Evolutionary conservation across 2,888 invertebrate genomes (phyloP).

Genomic region (Aspidiotus rigidus): DNA sequence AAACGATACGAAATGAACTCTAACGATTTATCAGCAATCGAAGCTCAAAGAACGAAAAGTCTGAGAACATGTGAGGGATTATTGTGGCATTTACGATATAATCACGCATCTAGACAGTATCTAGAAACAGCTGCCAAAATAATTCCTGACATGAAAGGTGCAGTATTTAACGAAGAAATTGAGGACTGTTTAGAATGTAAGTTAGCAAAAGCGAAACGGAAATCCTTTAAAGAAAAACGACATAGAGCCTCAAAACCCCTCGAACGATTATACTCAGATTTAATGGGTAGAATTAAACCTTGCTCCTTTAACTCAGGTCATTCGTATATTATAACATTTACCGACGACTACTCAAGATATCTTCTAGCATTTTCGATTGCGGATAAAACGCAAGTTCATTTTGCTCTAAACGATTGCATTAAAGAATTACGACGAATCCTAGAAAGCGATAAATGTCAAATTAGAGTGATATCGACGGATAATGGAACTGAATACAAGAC

Average conservation of each 20-base stretch:
- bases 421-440: not conserved
- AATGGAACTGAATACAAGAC: not conserved
- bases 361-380: not conserved
- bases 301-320: not conserved
- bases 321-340: not conserved
- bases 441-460: not conserved
- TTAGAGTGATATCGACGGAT: not conserved
- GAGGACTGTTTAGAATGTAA: not conserved
- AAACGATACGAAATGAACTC: not conserved
- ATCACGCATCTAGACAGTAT: not conserved
- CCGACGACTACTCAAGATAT: not conserved
- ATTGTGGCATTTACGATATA: not conserved
- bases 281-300: not conserved
- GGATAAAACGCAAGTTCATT: not conserved
- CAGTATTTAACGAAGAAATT: not conserved
- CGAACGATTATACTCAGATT: not conserved
- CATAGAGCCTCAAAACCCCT: not conserved
- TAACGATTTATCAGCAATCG: not conserved
- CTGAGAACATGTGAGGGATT: not conserved
- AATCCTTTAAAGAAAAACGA: slow-evolving; percentile 1
- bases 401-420: not conserved
- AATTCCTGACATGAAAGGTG: not conserved
- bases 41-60: not conserved
- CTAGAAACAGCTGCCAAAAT: not conserved
- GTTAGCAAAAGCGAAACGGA: not conserved